A percentile compares a stretch with the other conserved stretches of the same genome.
phyloP scores from a whole-genome alignment of 2,888 invertebrate species.

The Pseudococcus longispinus region DNA sequence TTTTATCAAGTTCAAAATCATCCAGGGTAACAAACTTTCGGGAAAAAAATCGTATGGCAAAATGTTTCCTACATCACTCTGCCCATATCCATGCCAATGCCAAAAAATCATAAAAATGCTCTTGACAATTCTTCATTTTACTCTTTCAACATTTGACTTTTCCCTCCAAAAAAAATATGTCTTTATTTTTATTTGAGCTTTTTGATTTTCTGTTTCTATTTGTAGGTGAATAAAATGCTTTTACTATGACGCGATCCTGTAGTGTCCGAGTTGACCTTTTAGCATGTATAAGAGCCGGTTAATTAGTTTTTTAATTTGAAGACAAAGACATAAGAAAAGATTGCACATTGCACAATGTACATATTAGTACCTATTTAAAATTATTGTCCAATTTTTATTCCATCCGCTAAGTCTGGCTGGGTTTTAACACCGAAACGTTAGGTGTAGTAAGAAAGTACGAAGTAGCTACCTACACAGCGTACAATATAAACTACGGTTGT shows the following conservation, averaged over 20 bases:
- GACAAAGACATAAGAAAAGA: not conserved
- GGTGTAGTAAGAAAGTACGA: not conserved
- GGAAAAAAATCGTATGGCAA: no score
- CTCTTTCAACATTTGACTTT: no score
- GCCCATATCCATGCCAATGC: no score
- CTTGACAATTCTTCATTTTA: no score
- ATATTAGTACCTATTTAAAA: not conserved
- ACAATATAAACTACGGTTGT: conserved; percentile 13
- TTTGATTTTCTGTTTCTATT: no score
- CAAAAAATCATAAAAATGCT: no score
- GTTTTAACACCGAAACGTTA: not conserved
- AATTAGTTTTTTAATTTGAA: not conserved
- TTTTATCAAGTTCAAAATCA: no score
- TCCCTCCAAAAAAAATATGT: no score
- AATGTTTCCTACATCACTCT: no score
- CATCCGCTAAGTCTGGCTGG: not conserved
- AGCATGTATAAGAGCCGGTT: not conserved
- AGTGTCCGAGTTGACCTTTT: not conserved
- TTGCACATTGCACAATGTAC: not conserved
- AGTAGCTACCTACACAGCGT: not conserved
- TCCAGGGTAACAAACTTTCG: no score
- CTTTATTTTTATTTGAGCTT: no score
- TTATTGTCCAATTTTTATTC: not conserved
- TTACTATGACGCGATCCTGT: not conserved
- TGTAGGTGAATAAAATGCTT: no score